phyloP scores from a whole-genome alignment of 2,888 invertebrate genomes.

The Cecidostiba fungosa region DNA sequence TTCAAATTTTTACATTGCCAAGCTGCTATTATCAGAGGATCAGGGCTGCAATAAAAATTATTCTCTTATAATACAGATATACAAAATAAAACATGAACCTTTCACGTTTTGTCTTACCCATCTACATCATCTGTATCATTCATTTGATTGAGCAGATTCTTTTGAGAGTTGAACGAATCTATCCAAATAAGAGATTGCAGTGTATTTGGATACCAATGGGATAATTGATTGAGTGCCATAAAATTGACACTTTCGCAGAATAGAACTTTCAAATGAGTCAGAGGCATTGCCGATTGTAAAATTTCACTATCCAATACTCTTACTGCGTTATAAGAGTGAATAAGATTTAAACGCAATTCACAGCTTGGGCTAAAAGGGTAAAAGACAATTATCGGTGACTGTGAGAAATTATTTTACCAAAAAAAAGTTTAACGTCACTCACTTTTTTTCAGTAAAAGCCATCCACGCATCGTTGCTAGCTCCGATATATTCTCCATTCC shows the following conservation, averaged over 20 bases:
- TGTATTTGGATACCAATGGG: conserved; percentile 81
- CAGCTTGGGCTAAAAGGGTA: conserved; percentile 80
- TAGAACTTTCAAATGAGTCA: conserved; percentile 87
- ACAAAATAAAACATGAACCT: neutral
- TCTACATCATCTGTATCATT: conserved; percentile 69
- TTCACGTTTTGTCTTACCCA: conserved; percentile 66
- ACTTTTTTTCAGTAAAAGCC: conserved; percentile 81
- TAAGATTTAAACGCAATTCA: conserved; percentile 83
- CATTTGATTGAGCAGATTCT: conserved; percentile 69
- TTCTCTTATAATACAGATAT: conserved; percentile 2
- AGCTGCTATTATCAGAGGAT: conserved; percentile 85
- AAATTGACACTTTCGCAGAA: conserved; percentile 86
- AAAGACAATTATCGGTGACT: neutral
- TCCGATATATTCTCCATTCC: conserved; percentile 85
- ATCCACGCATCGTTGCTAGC: conserved; percentile 86
- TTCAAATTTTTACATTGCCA: conserved; percentile 84
- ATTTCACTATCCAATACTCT: conserved; percentile 84
- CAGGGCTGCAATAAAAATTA: conserved; percentile 75
- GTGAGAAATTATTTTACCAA: neutral
- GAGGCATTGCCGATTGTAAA: conserved; percentile 86
- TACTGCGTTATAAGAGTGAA: conserved; percentile 87
- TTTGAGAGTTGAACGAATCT: conserved; percentile 80
- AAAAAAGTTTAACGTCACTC: conserved; percentile 62
- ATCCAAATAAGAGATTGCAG: conserved; percentile 84
- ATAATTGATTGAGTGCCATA: conserved; percentile 82